Percentiles rank a stretch among this genome's conserved stretches.
These are phyloP conservation scores for Euproctis similis DNA, from an alignment of 2,888 invertebrate species.

Conservation along the genomic window DNA sequence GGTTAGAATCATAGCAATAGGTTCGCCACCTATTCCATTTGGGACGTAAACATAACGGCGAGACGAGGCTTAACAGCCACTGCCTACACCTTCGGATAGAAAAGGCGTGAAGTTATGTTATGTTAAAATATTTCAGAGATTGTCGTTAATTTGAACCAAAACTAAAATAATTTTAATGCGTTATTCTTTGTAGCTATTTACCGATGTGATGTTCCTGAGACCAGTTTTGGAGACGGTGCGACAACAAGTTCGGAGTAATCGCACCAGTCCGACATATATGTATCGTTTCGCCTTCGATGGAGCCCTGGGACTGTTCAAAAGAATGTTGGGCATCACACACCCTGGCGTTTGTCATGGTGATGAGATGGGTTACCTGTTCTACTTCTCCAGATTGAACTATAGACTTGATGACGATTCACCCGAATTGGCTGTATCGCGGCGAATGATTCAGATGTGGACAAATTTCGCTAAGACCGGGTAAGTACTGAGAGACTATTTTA, in stretches of 20 bases:
- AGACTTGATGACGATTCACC: slow-evolving; percentile 75
- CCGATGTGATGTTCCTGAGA: slow-evolving; percentile 78
- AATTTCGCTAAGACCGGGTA: slow-evolving; percentile 80
- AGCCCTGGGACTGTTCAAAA: slow-evolving; percentile 77
- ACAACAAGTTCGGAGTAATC: slow-evolving; percentile 46
- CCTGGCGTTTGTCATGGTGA: slow-evolving; percentile 79
- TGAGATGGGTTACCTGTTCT: slow-evolving; percentile 79
- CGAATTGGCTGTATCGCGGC: slow-evolving; percentile 73
- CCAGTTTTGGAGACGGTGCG: slow-evolving; percentile 73
- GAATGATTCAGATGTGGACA: slow-evolving; percentile 79
- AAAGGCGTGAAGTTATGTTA: too few relatives aligned
- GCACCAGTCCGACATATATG: slow-evolving; percentile 73
- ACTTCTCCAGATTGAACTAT: slow-evolving; percentile 78
- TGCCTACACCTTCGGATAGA: too few relatives aligned
- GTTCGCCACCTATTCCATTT: too few relatives aligned
- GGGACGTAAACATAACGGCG: too few relatives aligned
- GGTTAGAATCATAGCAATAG: too few relatives aligned
- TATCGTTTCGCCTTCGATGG: slow-evolving; percentile 79
- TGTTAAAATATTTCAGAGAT: too few relatives aligned
- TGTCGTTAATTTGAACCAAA: too few relatives aligned
- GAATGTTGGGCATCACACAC: slow-evolving; percentile 76
- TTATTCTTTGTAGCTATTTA: slow-evolving; percentile 67
- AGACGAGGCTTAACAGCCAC: too few relatives aligned
- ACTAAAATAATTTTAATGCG: not conserved
- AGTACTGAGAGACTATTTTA: too few relatives aligned